Evolutionary conservation across 2,113 vertebrate genomes (phyloP).

Genomic region (Daphoenositta chrysoptera): DNA sequence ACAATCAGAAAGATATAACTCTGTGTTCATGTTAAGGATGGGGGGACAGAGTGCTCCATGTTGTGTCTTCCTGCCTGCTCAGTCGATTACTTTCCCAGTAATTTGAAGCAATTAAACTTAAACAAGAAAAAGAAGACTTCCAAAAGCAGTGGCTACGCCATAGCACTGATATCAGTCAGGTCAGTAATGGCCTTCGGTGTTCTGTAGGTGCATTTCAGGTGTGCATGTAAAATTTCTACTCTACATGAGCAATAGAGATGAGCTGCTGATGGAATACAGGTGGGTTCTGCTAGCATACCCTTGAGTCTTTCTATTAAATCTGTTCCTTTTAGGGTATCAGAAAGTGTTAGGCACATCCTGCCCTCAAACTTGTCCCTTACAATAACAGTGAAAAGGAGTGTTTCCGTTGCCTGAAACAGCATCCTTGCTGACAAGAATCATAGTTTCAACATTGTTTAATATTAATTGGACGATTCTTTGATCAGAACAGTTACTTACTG

Average conservation of each 20-base stretch:
- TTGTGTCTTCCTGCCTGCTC: background rate
- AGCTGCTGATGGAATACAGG: background rate
- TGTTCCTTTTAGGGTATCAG: background rate
- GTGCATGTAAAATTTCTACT: background rate
- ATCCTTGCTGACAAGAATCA: background rate
- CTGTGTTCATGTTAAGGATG: background rate
- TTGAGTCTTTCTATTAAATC: conserved; percentile 4
- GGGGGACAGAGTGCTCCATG: background rate
- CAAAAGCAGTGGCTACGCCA: background rate
- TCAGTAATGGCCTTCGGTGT: accelerated
- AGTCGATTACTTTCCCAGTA: background rate
- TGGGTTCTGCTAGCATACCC: background rate
- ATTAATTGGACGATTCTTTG: background rate
- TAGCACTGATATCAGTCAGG: background rate
- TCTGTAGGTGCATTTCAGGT: background rate
- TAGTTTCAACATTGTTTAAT: background rate
- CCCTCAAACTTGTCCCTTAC: background rate
- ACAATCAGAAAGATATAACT: background rate
- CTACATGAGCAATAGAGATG: background rate
- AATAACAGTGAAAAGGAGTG: background rate
- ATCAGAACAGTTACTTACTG: background rate
- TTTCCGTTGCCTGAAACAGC: background rate
- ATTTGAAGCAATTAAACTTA: background rate
- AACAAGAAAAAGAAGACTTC: background rate
- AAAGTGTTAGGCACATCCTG: background rate